phyloP scores from a whole-genome alignment of 2,797 vertebrate species.

The Pangasius krempfi region DNA sequence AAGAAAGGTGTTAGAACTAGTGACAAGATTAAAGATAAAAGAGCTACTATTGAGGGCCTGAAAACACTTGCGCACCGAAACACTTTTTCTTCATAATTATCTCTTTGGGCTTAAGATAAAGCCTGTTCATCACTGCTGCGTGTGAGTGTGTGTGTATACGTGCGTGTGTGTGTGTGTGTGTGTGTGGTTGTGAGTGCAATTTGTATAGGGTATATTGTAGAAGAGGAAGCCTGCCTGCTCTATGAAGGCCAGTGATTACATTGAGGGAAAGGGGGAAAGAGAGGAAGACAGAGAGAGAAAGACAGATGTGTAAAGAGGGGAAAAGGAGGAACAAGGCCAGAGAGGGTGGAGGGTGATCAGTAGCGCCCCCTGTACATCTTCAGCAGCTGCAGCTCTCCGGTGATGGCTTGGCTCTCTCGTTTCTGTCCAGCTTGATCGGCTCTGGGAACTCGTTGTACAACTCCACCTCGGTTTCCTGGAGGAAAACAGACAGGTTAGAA shows the following conservation, averaged over 20 bases:
- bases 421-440: constrained; percentile 97
- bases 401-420: constrained; percentile 89
- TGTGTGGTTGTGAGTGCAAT: constrained; percentile 41
- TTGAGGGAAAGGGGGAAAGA: constrained; percentile 64
- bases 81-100: constrained; percentile 20
- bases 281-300: constrained; percentile 55
- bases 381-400: constrained; percentile 97
- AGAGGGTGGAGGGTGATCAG: constrained; percentile 66
- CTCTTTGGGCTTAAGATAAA: constrained; percentile 38
- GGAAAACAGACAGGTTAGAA: neutral
- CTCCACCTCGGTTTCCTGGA: constrained; percentile 97
- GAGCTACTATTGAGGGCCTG: constrained; percentile 23
- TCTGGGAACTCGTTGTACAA: constrained; percentile 99
- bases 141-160: neutral
- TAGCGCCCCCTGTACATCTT: constrained; percentile 70
- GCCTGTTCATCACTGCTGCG: constrained; percentile 42
- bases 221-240: constrained; percentile 71
- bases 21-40: constrained; percentile 30
- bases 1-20: constrained; percentile 52
- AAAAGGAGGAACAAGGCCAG: constrained; percentile 77
- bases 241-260: constrained; percentile 67
- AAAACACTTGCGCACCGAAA: constrained; percentile 46
- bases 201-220: constrained; percentile 63
- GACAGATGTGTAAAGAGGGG: constrained; percentile 57
- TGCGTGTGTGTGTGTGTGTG: constrained; percentile 18